Percentiles rank a stretch among this genome's conserved stretches.
Evolutionary conservation across 2,797 vertebrate genomes (phyloP).

Genomic region (Rhynchotus rufescens): DNA sequence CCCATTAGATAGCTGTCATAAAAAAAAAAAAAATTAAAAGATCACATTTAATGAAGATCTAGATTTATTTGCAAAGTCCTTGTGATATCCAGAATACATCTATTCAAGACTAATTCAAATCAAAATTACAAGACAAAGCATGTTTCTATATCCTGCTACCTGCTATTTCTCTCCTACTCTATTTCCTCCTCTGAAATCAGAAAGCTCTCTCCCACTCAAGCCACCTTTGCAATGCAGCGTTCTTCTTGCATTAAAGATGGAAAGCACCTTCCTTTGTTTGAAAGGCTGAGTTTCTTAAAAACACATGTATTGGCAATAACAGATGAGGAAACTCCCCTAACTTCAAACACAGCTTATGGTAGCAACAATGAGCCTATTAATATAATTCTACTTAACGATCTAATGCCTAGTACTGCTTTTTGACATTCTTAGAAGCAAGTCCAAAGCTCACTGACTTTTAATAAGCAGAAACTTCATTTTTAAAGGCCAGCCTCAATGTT

Average conservation of each 20-base stretch:
- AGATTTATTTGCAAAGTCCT: background rate
- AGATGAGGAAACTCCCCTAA: background rate
- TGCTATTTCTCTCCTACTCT: background rate
- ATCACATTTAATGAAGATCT: background rate
- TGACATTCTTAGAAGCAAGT: background rate
- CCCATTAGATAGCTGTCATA: background rate
- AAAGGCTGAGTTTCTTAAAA: background rate
- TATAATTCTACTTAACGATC: background rate
- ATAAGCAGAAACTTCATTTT: background rate
- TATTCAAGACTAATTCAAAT: background rate
- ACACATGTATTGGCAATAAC: background rate
- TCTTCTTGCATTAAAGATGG: background rate
- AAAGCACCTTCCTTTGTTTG: background rate
- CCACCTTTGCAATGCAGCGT: background rate
- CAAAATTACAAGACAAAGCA: background rate
- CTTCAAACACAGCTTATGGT: background rate
- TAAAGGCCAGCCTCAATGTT: background rate
- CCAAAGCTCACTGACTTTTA: background rate
- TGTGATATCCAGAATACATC: background rate
- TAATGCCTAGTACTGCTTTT: background rate
- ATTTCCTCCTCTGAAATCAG: background rate
- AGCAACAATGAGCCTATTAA: background rate
- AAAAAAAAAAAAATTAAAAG: background rate
- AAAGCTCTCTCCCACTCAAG: background rate
- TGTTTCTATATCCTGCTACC: background rate